Percentiles rank a stretch among this genome's conserved stretches.
Evolutionary conservation across 2,888 invertebrate species (phyloP).

Genomic region (Latrodectus elegans): DNA sequence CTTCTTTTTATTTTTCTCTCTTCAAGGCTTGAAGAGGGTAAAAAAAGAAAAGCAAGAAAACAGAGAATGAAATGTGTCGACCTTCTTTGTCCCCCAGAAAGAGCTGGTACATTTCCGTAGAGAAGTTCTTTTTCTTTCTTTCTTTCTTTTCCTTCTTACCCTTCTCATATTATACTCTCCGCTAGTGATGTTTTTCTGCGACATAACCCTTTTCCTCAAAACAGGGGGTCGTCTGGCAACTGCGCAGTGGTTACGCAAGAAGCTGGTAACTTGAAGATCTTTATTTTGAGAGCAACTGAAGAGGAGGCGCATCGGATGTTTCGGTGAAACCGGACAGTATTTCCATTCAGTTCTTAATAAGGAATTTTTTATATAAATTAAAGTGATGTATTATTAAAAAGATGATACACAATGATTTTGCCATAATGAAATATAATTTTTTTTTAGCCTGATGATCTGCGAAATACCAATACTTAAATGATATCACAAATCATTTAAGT

Average conservation of each 20-base stretch:
- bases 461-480: no score
- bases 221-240: slow-evolving; percentile 17
- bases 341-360: no score
- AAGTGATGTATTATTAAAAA: no score
- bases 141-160: not conserved
- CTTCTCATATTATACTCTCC: slow-evolving; percentile 33
- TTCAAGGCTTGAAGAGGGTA: slow-evolving; percentile 5
- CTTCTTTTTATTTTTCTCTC: slow-evolving; percentile 8
- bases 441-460: no score
- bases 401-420: no score
- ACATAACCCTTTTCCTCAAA: slow-evolving; percentile 24
- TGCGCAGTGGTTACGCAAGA: not conserved
- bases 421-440: no score
- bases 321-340: no score
- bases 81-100: slow-evolving; percentile 38
- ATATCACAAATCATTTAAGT: no score
- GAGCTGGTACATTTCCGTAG: slow-evolving; percentile 22
- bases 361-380: no score
- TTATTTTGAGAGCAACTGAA: not conserved
- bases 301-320: no score
- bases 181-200: slow-evolving; percentile 28
- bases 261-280: not conserved
- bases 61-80: slow-evolving; percentile 35
- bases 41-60: slow-evolving; percentile 8
- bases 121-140: slow-evolving; percentile 8